These are phyloP conservation scores for Melinaea menophilus DNA, from an alignment of 2,888 invertebrate species.

Conservation along the genomic window DNA sequence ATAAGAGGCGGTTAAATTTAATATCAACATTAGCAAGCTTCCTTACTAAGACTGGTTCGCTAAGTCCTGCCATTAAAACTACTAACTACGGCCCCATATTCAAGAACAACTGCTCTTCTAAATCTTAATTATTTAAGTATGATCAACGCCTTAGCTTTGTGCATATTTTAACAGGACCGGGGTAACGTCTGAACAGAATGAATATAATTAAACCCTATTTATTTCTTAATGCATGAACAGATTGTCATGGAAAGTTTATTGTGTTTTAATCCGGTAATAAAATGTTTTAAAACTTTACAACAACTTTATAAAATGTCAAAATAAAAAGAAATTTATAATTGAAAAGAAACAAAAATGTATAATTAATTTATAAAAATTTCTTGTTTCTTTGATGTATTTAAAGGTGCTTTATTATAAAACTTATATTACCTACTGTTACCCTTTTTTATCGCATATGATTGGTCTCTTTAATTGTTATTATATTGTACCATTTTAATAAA, in stretches of 20 bases:
- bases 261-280: too few relatives aligned
- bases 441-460: too few relatives aligned
- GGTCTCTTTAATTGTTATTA: too few relatives aligned
- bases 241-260: not conserved
- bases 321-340: too few relatives aligned
- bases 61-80: conserved; percentile 56
- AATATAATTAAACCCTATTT: conserved; percentile 18
- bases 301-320: too few relatives aligned
- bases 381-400: too few relatives aligned
- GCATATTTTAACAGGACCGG: conserved; percentile 35
- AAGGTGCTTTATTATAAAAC: too few relatives aligned
- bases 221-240: not conserved
- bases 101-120: conserved; percentile 47
- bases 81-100: conserved; percentile 53
- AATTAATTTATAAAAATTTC: too few relatives aligned
- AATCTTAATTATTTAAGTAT: conserved; percentile 47
- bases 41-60: conserved; percentile 25
- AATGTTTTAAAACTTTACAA: too few relatives aligned
- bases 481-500: too few relatives aligned
- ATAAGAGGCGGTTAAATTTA: conserved; percentile 1
- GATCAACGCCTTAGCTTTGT: conserved; percentile 34
- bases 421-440: too few relatives aligned
- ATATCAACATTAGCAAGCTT: conserved; percentile 18
- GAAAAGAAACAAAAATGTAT: too few relatives aligned
- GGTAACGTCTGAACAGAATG: conserved; percentile 4